Evolutionary conservation across 2,797 vertebrate genomes (phyloP).

Genomic region (Epinephelus malabaricus): DNA sequence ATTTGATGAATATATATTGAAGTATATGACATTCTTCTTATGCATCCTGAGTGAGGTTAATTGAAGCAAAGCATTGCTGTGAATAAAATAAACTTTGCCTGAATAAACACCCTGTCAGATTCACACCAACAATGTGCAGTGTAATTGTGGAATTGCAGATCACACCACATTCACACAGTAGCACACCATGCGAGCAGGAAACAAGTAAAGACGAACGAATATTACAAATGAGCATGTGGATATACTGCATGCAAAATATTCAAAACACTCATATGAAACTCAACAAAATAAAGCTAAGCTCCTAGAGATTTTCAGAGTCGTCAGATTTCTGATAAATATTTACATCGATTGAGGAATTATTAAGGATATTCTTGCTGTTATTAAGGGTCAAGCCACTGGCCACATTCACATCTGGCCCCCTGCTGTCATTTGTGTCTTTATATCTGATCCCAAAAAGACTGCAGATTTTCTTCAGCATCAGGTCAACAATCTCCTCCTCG

Average conservation of each 20-base stretch:
- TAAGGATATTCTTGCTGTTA: constrained; percentile 19
- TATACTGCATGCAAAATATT: not conserved
- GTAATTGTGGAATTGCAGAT: not conserved
- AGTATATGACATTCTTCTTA: too few species aligned
- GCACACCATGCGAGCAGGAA: not conserved
- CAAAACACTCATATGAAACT: not conserved
- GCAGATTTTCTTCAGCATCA: constrained; percentile 90
- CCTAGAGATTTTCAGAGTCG: not conserved
- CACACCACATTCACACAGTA: not conserved
- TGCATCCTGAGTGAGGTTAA: too few species aligned
- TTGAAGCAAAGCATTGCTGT: too few species aligned
- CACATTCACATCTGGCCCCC: not conserved
- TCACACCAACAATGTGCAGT: not conserved
- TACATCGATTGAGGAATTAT: not conserved
- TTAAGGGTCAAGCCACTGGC: constrained; percentile 11
- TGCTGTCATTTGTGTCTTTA: constrained; percentile 52
- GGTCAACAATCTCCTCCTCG: constrained; percentile 91
- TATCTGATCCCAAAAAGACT: constrained; percentile 88
- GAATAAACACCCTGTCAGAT: too few species aligned
- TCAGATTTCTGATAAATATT: constrained; percentile 21
- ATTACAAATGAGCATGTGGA: not conserved
- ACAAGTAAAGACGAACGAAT: not conserved
- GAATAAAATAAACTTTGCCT: too few species aligned
- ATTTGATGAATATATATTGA: too few species aligned
- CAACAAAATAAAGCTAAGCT: not conserved